Conservation (phyloP, 2,888 invertebrate genomes). For the Biston stratarius region DNA sequence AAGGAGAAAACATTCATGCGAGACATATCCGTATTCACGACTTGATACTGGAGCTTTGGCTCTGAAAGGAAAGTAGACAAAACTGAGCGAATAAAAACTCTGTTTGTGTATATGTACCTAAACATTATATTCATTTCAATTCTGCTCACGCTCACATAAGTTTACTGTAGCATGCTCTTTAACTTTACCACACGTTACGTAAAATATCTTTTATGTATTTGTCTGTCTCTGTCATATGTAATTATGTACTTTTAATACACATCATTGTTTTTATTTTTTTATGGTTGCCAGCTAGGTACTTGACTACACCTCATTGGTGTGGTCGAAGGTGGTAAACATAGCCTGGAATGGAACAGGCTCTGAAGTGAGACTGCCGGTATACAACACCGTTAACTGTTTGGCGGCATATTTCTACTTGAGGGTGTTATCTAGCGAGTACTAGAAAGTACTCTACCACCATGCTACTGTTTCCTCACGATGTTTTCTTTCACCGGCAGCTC, state of each 20-base stretch:
- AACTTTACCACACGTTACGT: constrained; percentile 15
- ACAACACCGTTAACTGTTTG: no score
- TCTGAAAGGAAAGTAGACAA: constrained; percentile 47
- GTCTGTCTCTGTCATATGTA: neutral
- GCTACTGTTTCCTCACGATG: no score
- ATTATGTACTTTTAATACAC: neutral
- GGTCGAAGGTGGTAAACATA: no score
- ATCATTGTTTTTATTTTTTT: no score
- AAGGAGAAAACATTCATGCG: constrained; percentile 55
- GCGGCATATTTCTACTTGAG: no score
- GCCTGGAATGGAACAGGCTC: no score
- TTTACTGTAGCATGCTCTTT: constrained; percentile 33
- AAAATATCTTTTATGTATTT: constrained; percentile 1
- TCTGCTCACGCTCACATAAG: constrained; percentile 47
- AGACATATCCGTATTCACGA: constrained; percentile 58
- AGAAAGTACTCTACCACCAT: no score
- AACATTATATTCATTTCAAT: constrained; percentile 40
- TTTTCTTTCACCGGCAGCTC: no score
- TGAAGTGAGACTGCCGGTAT: no score
- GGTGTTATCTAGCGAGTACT: no score
- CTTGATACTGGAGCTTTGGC: constrained; percentile 46
- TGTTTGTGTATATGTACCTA: constrained; percentile 37
- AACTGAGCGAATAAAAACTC: constrained; percentile 46
- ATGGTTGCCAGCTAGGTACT: no score
- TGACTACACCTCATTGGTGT: no score